Conservation (phyloP, 2,888 invertebrate genomes). For the Allolobophora icterica region DNA sequence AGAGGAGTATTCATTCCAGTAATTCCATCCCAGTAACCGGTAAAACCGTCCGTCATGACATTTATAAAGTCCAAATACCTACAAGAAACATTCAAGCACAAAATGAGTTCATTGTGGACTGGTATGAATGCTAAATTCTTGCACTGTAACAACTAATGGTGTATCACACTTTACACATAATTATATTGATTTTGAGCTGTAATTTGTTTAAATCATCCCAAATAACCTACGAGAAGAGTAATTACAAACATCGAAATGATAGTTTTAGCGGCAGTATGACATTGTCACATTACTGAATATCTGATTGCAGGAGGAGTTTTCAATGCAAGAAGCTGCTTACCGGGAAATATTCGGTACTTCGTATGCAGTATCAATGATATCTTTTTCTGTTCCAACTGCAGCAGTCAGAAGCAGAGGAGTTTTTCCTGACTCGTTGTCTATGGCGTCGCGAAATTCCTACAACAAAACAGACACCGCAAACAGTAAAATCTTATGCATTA, state of each 20-base stretch:
- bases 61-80: constrained; percentile 56
- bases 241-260: no score
- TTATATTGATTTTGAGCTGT: no score
- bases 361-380: constrained; percentile 33
- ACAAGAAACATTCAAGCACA: background rate
- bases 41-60: constrained; percentile 62
- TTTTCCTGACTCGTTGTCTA: constrained; percentile 50
- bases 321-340: background rate
- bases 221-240: no score
- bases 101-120: no score
- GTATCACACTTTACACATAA: no score
- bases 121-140: no score
- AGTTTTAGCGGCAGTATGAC: no score
- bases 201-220: no score
- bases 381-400: constrained; percentile 35
- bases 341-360: background rate
- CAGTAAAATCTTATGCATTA: no score
- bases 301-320: no score
- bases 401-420: constrained; percentile 32
- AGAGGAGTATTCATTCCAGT: constrained; percentile 62
- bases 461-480: background rate
- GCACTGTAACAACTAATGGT: no score
- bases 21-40: constrained; percentile 59
- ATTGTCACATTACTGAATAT: no score
- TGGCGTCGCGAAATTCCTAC: constrained; percentile 56